Percentiles rank a stretch among this genome's conserved stretches.
phyloP scores from a whole-genome alignment of 2,888 invertebrate species.

The Parnassius smintheus region DNA sequence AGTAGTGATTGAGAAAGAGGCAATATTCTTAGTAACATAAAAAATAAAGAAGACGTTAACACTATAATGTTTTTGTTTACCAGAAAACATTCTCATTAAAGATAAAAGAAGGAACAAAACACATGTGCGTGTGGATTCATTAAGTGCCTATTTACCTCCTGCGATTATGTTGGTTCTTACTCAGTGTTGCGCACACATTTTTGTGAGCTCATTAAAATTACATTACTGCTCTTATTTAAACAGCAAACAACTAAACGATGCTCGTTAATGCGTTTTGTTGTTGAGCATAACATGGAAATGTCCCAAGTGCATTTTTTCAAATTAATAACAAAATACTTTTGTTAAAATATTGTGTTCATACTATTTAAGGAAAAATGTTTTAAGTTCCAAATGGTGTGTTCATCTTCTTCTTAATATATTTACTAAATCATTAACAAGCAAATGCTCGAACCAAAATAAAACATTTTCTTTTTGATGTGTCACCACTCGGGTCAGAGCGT shows the following conservation, averaged over 20 bases:
- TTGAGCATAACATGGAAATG: constrained; percentile 69
- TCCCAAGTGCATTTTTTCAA: constrained; percentile 37
- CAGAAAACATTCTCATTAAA: constrained; percentile 20
- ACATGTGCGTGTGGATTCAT: constrained; percentile 20
- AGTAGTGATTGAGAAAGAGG: no score
- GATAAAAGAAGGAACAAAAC: constrained; percentile 22
- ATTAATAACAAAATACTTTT: constrained; percentile 10
- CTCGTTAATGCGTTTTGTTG: constrained; percentile 70
- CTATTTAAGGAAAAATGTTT: background rate
- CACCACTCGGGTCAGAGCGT: no score
- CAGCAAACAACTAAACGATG: constrained; percentile 76
- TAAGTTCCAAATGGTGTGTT: background rate
- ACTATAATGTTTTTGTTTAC: constrained; percentile 27
- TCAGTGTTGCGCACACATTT: constrained; percentile 62
- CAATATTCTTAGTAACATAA: no score
- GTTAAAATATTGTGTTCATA: constrained; percentile 5
- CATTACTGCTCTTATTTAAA: constrained; percentile 77
- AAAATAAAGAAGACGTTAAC: constrained; percentile 6
- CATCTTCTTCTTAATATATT: no score
- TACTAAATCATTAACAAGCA: no score
- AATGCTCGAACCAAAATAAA: no score
- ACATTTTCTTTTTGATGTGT: no score
- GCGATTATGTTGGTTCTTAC: constrained; percentile 28
- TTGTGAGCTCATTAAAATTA: constrained; percentile 78
- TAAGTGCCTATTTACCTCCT: constrained; percentile 23